Base-by-base conservation (phyloP, 2,797 vertebrate species). In the Sitta carolinensis region DNA sequence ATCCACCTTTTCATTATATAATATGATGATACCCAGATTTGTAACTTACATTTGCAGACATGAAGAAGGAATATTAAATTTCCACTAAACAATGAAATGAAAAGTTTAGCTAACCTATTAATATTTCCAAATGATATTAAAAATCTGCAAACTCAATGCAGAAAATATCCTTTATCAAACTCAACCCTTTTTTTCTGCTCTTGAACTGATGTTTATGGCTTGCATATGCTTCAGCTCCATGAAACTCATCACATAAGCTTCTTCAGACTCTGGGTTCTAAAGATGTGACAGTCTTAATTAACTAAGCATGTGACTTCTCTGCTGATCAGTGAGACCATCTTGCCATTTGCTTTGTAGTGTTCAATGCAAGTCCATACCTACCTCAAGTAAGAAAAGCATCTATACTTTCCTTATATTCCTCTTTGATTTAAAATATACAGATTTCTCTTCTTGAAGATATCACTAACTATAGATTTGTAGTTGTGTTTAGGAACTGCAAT, bases 181-280 rank as follows among this genome's bases (percentile, higher is more conserved):
- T 1, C 45, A 88, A 85, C 78, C 15, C 3, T 70, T 62, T 95
- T 95, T 67, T 78, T 87, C 82, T 94, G 50, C 36, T 84, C 64
- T 89, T 87, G 48, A 91, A 76, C 22, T 67, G 40, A 34, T 23
- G 5, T 89, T 82, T 70, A 12, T 5, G 23, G 55, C 52, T 93
- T 94, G 42, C 23, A 52, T 59, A 64, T 80, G 54, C 85, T 36
- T 75, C 76, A 74, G n/a, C 74, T 94, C 30, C 27, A 1, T 38
- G 25, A 4, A 63, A 40, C 27, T 69, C 30, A 90, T 75, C 8
- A 61, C 32, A 89, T 81, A 70, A 58, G 25, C 22, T 72, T 92
- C 30, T 95, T 9, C 43, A 87, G 81, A 84, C 18, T 78, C 67
- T 80, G 48, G 19, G 45, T 94, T 96, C 84, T 92, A 95, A 90